Percentiles rank a stretch among this genome's conserved stretches.
phyloP scores from a whole-genome alignment of 1,140 invertebrate genomes.

The Colletes gigas region DNA sequence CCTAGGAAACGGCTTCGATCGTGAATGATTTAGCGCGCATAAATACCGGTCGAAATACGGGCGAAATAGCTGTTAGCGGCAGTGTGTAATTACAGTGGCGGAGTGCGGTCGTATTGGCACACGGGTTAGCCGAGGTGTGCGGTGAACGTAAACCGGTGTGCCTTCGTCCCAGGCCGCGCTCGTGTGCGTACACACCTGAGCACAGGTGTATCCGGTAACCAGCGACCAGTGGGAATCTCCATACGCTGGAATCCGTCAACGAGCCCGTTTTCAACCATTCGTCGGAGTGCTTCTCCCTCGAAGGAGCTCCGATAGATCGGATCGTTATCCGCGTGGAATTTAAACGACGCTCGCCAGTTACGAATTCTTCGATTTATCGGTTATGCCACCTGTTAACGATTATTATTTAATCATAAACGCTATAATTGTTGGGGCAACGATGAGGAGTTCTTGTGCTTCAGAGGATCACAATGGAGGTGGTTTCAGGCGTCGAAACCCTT shows the following conservation, averaged over 20 bases:
- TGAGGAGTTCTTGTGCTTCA: too few species aligned
- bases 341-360: conserved; percentile 15
- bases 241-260: conserved; percentile 38
- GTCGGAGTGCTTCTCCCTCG: background rate
- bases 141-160: conserved; percentile 32
- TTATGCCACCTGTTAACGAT: background rate
- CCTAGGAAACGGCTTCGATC: conserved; percentile 23
- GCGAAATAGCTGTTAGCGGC: conserved; percentile 46
- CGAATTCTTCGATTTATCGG: conserved; percentile 32
- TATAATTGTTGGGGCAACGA: too few species aligned
- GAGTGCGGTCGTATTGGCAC: conserved; percentile 48
- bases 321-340: conserved; percentile 38
- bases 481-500: too few species aligned
- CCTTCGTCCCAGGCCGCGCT: background rate
- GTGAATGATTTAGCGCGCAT: conserved; percentile 55
- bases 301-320: conserved; percentile 34
- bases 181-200: background rate
- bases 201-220: conserved; percentile 24
- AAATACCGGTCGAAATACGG: conserved; percentile 41
- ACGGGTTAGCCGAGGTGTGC: conserved; percentile 51
- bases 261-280: background rate
- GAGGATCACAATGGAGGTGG: too few species aligned
- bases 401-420: too few species aligned
- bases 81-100: conserved; percentile 52
- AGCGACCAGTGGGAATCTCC: conserved; percentile 33